A percentile compares a stretch with the other conserved stretches of the same genome.
Evolutionary conservation across 2,888 invertebrate genomes (phyloP).

Genomic region (Apoda limacodes): DNA sequence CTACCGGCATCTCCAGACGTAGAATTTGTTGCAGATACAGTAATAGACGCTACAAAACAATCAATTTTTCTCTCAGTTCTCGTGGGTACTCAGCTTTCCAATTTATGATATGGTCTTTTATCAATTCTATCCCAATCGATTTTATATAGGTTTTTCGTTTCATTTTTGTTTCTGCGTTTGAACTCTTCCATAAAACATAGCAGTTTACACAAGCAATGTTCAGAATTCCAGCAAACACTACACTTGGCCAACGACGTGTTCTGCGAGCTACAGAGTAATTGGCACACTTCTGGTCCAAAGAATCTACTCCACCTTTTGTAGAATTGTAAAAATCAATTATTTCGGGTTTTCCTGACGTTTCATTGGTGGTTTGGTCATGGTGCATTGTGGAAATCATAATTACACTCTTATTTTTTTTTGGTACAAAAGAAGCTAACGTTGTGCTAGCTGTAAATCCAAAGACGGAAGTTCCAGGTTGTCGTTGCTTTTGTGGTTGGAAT

Average conservation of each 20-base stretch:
- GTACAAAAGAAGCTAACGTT: slow-evolving; percentile 12
- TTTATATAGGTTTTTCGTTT: slow-evolving; percentile 8
- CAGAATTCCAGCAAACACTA: slow-evolving; percentile 9
- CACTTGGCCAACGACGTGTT: slow-evolving; percentile 11
- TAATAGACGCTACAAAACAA: too few species aligned
- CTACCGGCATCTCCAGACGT: too few species aligned
- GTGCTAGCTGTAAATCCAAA: slow-evolving; percentile 4
- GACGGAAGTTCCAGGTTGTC: neutral
- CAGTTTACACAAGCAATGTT: slow-evolving; percentile 9
- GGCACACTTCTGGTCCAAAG: slow-evolving; percentile 11
- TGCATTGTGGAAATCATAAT: slow-evolving; percentile 7
- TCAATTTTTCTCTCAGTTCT: slow-evolving; percentile 4
- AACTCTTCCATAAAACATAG: too few species aligned
- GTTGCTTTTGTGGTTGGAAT: neutral
- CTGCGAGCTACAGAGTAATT: slow-evolving; percentile 14
- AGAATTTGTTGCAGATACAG: too few species aligned
- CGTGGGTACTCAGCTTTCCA: slow-evolving; percentile 5
- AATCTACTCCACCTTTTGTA: slow-evolving; percentile 9
- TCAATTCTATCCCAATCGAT: slow-evolving; percentile 7
- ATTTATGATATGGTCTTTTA: slow-evolving; percentile 9
- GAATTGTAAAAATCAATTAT: slow-evolving; percentile 10
- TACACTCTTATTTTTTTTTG: slow-evolving; percentile 7
- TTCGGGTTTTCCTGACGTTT: slow-evolving; percentile 8
- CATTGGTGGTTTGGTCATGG: slow-evolving; percentile 5
- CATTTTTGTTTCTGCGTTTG: slow-evolving; percentile 4